phyloP scores from a whole-genome alignment of 2,113 vertebrate genomes.

The Xyrauchen texanus region DNA sequence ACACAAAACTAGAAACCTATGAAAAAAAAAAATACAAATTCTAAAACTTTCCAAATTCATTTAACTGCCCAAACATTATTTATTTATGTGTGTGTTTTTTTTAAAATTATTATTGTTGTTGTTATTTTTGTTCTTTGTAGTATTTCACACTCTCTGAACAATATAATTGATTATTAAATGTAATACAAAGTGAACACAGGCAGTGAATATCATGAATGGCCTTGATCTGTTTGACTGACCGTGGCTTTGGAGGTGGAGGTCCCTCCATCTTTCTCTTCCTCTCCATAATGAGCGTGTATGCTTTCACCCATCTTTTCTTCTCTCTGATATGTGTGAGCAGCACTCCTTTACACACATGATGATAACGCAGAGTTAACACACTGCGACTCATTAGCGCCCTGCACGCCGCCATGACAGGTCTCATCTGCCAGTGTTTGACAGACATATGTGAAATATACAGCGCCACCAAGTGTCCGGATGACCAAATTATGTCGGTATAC shows the following conservation, averaged over 20 bases:
- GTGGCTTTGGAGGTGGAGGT: constrained; percentile 77
- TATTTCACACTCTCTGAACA: no score
- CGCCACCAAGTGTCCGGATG: constrained; percentile 19
- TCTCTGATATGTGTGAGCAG: constrained; percentile 67
- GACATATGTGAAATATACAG: background rate
- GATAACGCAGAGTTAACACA: constrained; percentile 52
- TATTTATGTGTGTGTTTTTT: no score
- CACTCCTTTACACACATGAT: constrained; percentile 53
- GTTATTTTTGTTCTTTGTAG: no score
- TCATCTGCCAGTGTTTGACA: background rate
- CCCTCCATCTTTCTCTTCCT: constrained; percentile 78
- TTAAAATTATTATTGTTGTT: no score
- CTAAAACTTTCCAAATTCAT: no score
- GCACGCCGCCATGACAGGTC: constrained; percentile 75
- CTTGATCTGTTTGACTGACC: constrained; percentile 74
- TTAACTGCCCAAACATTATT: no score
- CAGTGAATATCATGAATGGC: constrained; percentile 43
- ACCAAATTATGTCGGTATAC: background rate
- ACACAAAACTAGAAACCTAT: no score
- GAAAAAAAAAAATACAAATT: no score
- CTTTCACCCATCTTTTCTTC: constrained; percentile 83
- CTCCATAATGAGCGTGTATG: constrained; percentile 73
- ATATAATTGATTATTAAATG: no score
- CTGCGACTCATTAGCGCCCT: constrained; percentile 60
- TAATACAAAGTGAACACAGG: no score